Evolutionary conservation across 1,140 invertebrate genomes (phyloP), one percentile per base, ranked within the genome.

Genomic region (Dolichoris vasculosae): DNA sequence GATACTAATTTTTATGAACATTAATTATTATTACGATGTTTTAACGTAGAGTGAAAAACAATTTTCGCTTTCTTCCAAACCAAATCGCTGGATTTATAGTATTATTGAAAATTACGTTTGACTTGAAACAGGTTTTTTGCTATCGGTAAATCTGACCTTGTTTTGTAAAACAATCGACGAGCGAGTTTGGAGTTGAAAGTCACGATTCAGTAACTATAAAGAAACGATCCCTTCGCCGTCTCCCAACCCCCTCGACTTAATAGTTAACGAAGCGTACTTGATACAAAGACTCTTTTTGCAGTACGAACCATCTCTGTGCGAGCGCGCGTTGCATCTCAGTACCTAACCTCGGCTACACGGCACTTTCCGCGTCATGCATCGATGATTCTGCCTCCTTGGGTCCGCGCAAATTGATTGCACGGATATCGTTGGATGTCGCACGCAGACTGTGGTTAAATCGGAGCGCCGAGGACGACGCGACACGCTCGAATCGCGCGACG

Each of bases 241-340:
- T 69, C 67, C 15, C 67, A 32, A n/a, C 1, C 69, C 69, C 20
- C 0, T 9, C 26, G 26, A 38, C 69, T 13, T 15, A 43, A 73
- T n/a, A 43, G 69, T 20, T 73, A 73, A 73, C 38, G 40, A 73
- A 73, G 69, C 38, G 38, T 73, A 73, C 38, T 73, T 73, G 69
- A 73, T 73, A 73, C 69, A 43, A 43, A 43, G 69, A 73, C 7
- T 17, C 69, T 73, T 73, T 73, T 43, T 73, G 7, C 35, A 26
- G 55, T 26, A 26, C 48, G 48, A 51, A 51, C 48, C 8, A 51
- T 51, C 48, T 51, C 48, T 51, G 48, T 17, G 15, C 48, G 48
- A 51, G 48, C 15, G 48, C 48, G 48, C 48, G 48, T 2, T 51
- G 48, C 15, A 17, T 51, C 20, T 9, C 48, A 51, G 48, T 11